These are phyloP conservation scores for Caranx melampygus DNA, from an alignment of 2,113 vertebrate genomes.

Conservation along the genomic window DNA sequence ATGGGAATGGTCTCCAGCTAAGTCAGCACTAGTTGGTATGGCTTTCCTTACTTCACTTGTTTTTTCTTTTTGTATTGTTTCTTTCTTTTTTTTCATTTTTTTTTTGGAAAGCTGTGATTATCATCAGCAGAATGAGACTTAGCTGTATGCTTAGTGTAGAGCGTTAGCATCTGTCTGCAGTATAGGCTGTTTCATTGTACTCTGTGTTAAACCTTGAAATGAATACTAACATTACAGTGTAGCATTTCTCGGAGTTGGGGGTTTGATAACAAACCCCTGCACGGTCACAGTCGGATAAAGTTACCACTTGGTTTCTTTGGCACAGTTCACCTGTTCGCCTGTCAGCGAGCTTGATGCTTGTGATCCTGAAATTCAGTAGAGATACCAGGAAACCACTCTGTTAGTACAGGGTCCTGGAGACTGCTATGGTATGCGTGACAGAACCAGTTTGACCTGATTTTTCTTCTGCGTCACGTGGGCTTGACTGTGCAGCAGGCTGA, in stretches of 20 bases:
- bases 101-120: neutral
- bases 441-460: slow-evolving; percentile 65
- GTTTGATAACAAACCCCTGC: too few species aligned
- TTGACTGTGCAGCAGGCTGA: neutral
- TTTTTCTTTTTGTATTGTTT: too few species aligned
- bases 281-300: neutral
- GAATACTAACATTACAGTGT: too few species aligned
- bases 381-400: too few species aligned
- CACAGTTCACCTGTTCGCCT: neutral
- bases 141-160: neutral
- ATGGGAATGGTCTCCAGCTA: neutral
- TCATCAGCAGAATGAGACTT: neutral
- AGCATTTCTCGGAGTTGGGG: neutral
- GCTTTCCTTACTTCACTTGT: neutral
- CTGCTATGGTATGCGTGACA: slow-evolving; percentile 4
- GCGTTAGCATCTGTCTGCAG: neutral
- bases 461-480: slow-evolving; percentile 23
- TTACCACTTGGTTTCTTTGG: too few species aligned
- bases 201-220: too few species aligned
- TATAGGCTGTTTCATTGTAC: neutral
- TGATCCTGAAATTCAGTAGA: neutral
- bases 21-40: rapidly evolving
- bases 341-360: too few species aligned
- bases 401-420: too few species aligned
- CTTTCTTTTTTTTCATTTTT: neutral